Percentiles rank a stretch among this genome's conserved stretches.
Evolutionary conservation across 2,113 vertebrate species (phyloP).

Genomic region (Progne subis): DNA sequence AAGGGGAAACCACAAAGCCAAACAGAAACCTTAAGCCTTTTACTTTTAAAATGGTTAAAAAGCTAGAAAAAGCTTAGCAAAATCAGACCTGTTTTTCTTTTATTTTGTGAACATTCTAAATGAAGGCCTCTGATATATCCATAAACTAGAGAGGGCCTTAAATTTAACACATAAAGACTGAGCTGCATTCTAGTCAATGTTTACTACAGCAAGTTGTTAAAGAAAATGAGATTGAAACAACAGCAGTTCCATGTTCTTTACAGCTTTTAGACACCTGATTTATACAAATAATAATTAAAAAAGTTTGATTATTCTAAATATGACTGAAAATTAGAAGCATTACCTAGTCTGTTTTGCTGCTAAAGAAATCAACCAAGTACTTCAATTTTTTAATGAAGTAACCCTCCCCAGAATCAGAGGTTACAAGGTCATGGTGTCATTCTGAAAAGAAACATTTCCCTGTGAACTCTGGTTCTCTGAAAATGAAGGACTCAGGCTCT

Average conservation of each 20-base stretch:
- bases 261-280: not conserved
- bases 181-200: not conserved
- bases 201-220: not conserved
- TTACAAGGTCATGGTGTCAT: not conserved
- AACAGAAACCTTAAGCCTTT: not conserved
- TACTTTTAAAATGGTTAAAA: not conserved
- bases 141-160: not conserved
- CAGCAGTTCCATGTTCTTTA: not conserved
- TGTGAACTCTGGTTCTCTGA: not conserved
- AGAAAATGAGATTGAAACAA: not conserved
- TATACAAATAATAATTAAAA: not conserved
- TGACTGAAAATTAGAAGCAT: not conserved
- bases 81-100: not conserved
- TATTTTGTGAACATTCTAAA: not conserved
- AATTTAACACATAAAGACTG: not conserved
- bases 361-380: not conserved
- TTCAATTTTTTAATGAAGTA: not conserved
- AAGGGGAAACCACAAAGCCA: not conserved
- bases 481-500: not conserved
- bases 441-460: not conserved
- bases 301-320: not conserved
- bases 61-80: not conserved
- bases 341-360: not conserved
- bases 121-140: not conserved
- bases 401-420: not conserved